Base-by-base conservation (phyloP, 2,888 invertebrate genomes). In the Ormyrus thymus region DNA sequence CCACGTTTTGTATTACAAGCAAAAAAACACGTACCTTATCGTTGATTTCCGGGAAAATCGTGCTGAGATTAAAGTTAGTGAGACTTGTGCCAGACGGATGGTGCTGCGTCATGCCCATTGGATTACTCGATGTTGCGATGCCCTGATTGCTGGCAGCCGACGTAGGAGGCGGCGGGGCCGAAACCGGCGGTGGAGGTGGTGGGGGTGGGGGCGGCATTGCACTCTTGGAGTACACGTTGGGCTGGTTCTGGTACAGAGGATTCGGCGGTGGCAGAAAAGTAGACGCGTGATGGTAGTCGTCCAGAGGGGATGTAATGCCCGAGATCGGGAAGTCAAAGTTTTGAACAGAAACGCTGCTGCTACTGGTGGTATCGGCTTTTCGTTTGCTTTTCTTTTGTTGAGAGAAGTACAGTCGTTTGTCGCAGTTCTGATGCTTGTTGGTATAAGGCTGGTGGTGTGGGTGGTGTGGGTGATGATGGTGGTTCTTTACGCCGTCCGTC, bases 41-140 rank as follows among this genome's bases (percentile, higher is more conserved):
- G 87, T 95, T 95, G 84, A 96, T 96, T 91, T 96, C 96, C 1
- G 96, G 96, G 89, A 96, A 96, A 85, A 96, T 95, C 0, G 96
- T 94, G 85, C 95, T 95, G 59, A 96, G 91, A 90, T 96, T 96
- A 87, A 96, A 96, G 88, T 96, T 96, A 0, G 95, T 94, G 53
- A 94, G 89, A 74, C 92, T 92, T 6, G 91, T 92, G 55, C 92
- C 92, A 5, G 90, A 89, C 0, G 89, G 89, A 86, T 89, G 81
- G 50, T 78, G 78, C 43, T 81, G 81, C 64, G 83, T 84, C 85
- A 89, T 88, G 5, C 85, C 83, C 83, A 87, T 87, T 0, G 87
- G 84, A 76, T 88, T 88, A 72, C 84, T 82, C 4, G 84, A 80
- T 5, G 84, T 82, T 6, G 84, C 85, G 15, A n/a, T 58, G 3